Conservation (phyloP, 2,797 vertebrate genomes). For the Helarctos malayanus region DNA sequence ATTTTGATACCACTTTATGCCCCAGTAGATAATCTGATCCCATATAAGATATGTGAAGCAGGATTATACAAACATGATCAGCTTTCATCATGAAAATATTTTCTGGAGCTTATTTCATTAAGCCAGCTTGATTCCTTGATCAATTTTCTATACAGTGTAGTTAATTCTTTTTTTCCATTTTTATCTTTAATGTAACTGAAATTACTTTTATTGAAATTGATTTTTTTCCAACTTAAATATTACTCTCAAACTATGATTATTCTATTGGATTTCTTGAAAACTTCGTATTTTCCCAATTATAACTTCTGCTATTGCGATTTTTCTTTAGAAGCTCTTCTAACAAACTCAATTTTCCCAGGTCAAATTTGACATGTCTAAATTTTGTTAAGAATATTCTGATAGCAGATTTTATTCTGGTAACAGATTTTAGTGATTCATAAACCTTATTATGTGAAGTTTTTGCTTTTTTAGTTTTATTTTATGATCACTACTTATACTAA, state of each 20-base stretch:
- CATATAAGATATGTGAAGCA: not conserved
- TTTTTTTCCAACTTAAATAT: constrained; percentile 76
- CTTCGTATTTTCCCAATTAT: constrained; percentile 54
- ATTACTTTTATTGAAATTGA: constrained; percentile 70
- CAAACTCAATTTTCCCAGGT: constrained; percentile 23
- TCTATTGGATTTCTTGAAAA: constrained; percentile 67
- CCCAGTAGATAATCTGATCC: not conserved
- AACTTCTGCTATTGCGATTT: constrained; percentile 35
- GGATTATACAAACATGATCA: not conserved
- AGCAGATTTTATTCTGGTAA: not conserved
- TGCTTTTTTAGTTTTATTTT: not conserved
- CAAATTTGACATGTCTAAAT: constrained; percentile 41
- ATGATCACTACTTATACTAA: not conserved
- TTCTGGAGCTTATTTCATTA: constrained; percentile 63
- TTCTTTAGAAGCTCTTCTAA: constrained; percentile 22
- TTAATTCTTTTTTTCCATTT: constrained; percentile 64
- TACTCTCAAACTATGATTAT: constrained; percentile 63
- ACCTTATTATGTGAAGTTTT: not conserved
- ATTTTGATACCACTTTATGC: not conserved
- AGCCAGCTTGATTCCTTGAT: constrained; percentile 63
- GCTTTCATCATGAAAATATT: constrained; percentile 48
- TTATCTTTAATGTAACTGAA: constrained; percentile 73
- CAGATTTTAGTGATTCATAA: constrained; percentile 46
- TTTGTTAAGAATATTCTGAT: not conserved
- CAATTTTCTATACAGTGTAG: constrained; percentile 55